Conservation (phyloP, 2,797 vertebrate species). For the Euthynnus affinis region DNA sequence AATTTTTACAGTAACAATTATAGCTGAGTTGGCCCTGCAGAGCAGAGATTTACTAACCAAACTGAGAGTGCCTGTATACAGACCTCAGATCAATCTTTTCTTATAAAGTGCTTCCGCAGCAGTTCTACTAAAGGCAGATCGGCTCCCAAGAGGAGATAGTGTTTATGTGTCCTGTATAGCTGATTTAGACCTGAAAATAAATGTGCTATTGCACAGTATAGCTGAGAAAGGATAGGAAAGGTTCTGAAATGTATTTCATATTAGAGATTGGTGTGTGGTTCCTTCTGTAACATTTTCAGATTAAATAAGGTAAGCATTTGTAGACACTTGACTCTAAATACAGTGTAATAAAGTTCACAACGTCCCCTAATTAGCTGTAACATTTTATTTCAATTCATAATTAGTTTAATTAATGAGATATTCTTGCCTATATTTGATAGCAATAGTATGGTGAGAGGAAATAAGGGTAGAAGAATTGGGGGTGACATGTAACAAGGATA, state of each 20-base stretch:
- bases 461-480: not conserved
- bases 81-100: not conserved
- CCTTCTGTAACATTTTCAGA: not conserved
- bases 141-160: not conserved
- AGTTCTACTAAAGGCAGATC: not conserved
- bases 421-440: not conserved
- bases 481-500: not conserved
- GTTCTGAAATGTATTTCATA: not conserved
- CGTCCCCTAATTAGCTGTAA: not conserved
- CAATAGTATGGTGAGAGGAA: not conserved
- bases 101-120: not conserved
- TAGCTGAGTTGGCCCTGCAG: not conserved
- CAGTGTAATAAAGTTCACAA: not conserved
- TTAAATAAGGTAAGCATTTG: not conserved
- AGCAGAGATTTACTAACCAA: conserved; percentile 14
- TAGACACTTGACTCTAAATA: not conserved
- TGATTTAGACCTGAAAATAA: not conserved
- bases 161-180: not conserved
- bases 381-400: too few relatives aligned
- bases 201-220: not conserved
- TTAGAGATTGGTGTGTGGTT: not conserved
- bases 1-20: not conserved
- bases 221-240: too few relatives aligned
- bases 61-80: not conserved
- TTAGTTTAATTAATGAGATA: too few relatives aligned